These are phyloP conservation scores for Dasyurus viverrinus DNA, from an alignment of 2,113 vertebrate genomes.

Conservation along the genomic window DNA sequence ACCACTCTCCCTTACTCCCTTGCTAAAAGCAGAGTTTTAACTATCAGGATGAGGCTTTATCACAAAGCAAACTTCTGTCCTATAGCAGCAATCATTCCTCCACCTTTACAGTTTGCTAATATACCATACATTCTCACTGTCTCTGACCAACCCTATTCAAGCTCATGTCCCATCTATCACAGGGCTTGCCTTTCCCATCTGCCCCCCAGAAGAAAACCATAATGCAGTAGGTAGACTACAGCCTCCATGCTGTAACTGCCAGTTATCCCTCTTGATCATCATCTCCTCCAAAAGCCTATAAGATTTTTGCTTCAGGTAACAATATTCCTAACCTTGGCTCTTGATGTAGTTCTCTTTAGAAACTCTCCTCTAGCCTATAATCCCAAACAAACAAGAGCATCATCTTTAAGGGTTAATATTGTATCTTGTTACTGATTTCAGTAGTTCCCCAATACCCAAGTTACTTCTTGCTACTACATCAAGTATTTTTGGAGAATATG, in stretches of 20 bases:
- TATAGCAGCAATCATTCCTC: background rate
- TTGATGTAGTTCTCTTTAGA: background rate
- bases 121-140: background rate
- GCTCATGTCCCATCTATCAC: too few species aligned
- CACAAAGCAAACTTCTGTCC: background rate
- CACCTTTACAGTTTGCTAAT: background rate
- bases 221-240: background rate
- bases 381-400: slow-evolving; percentile 1
- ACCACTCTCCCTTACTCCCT: background rate
- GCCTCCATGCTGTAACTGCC: background rate
- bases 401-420: background rate
- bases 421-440: background rate
- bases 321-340: background rate
- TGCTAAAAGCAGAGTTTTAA: background rate
- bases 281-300: background rate
- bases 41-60: too few species aligned
- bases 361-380: background rate
- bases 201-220: background rate
- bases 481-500: background rate
- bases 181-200: background rate
- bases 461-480: background rate
- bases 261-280: background rate
- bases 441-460: background rate
- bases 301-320: background rate
- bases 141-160: background rate